Evolutionary conservation across 2,888 invertebrate species (phyloP).

Genomic region (Agrenia bidenticulata): DNA sequence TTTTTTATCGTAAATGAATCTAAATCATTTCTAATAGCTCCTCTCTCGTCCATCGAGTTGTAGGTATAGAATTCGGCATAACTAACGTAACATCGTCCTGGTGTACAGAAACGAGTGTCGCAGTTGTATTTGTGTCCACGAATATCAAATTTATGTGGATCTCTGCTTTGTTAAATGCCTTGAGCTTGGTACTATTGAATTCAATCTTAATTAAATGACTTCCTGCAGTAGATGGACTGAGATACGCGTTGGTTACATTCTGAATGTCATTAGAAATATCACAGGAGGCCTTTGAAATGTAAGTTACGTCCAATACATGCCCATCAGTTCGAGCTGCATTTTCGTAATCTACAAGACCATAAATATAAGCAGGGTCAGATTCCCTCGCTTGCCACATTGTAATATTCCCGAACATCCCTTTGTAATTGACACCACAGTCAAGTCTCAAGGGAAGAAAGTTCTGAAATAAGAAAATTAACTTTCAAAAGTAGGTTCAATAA

Average conservation of each 20-base stretch:
- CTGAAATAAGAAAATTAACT: slow-evolving; percentile 18
- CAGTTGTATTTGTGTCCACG: slow-evolving; percentile 44
- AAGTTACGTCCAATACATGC: slow-evolving; percentile 39
- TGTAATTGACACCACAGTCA: slow-evolving; percentile 42
- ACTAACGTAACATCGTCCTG: slow-evolving; percentile 43
- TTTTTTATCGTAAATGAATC: too few relatives aligned
- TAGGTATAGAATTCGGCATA: slow-evolving; percentile 34
- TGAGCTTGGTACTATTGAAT: slow-evolving; percentile 39
- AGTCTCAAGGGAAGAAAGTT: slow-evolving; percentile 44
- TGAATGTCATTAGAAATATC: slow-evolving; percentile 26
- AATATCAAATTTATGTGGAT: slow-evolving; percentile 49
- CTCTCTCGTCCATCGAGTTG: background rate
- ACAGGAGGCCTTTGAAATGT: slow-evolving; percentile 43
- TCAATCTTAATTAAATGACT: slow-evolving; percentile 28
- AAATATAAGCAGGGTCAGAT: slow-evolving; percentile 33
- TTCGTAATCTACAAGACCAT: slow-evolving; percentile 40
- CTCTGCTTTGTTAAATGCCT: slow-evolving; percentile 44
- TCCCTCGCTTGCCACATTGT: slow-evolving; percentile 43
- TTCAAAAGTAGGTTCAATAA: slow-evolving; percentile 41
- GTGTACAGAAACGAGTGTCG: slow-evolving; percentile 45
- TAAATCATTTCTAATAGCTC: too few relatives aligned
- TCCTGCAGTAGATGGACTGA: background rate
- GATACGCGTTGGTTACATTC: slow-evolving; percentile 24
- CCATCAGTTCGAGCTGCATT: slow-evolving; percentile 43
- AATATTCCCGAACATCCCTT: slow-evolving; percentile 41